These are phyloP conservation scores for Leptobrachium leishanense DNA, from an alignment of 2,113 vertebrate species.

Conservation along the genomic window DNA sequence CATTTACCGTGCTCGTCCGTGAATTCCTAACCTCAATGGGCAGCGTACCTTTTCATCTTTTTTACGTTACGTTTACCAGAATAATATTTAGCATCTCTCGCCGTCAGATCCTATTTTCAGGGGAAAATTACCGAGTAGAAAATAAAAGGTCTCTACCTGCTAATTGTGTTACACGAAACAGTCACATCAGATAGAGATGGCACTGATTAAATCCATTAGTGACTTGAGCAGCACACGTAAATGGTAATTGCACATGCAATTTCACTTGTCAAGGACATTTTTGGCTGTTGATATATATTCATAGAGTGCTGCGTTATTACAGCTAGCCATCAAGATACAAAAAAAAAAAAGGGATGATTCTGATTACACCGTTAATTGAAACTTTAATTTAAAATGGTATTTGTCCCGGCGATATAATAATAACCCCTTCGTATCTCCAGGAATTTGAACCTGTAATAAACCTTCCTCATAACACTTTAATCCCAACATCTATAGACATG, in stretches of 20 bases:
- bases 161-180: conserved; percentile 66
- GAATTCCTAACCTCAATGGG: conserved; percentile 59
- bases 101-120: conserved; percentile 58
- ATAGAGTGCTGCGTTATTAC: conserved; percentile 62
- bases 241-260: conserved; percentile 68
- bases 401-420: conserved; percentile 16
- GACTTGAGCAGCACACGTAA: conserved; percentile 60
- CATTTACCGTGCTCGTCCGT: conserved; percentile 64
- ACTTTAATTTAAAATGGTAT: conserved; percentile 23
- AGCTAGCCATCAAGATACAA: conserved; percentile 62
- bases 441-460: neutral
- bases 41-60: conserved; percentile 48
- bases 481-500: too few species aligned
- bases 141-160: conserved; percentile 62
- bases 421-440: conserved; percentile 28
- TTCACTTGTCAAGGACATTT: conserved; percentile 71
- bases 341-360: conserved; percentile 41
- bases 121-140: conserved; percentile 63
- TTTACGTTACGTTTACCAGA: conserved; percentile 61
- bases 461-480: too few species aligned
- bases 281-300: conserved; percentile 70
- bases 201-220: conserved; percentile 64
- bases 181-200: conserved; percentile 58
- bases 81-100: conserved; percentile 63
- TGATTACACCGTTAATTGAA: conserved; percentile 38